A percentile compares a stretch with the other conserved stretches of the same genome.
Evolutionary conservation across 1,140 invertebrate species (phyloP).

Genomic region (Euschistus heros): DNA sequence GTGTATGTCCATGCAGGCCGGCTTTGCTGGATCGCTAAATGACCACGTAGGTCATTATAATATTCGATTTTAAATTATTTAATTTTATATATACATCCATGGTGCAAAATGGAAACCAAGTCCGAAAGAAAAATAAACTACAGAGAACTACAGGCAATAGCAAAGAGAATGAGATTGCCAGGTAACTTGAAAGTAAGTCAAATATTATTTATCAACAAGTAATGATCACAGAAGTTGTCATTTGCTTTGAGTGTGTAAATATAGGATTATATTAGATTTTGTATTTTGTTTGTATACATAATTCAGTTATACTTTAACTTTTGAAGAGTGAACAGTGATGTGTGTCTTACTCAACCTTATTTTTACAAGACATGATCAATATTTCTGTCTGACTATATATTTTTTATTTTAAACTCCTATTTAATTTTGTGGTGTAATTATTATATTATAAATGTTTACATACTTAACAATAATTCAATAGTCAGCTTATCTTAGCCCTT

Average conservation of each 20-base stretch:
- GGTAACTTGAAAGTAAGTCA: slow-evolving; percentile 15
- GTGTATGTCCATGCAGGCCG: too few species aligned
- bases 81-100: too few species aligned
- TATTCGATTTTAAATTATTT: too few species aligned
- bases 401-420: too few species aligned
- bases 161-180: slow-evolving; percentile 8
- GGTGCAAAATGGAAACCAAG: background rate
- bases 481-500: too few species aligned
- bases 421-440: too few species aligned
- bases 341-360: background rate
- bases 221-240: background rate
- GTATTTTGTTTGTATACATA: background rate
- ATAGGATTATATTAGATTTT: background rate
- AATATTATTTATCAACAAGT: background rate
- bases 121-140: slow-evolving; percentile 5
- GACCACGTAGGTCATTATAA: too few species aligned
- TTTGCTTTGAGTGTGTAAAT: background rate
- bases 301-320: background rate
- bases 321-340: too few species aligned
- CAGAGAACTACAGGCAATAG: slow-evolving; percentile 16
- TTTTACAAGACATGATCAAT: background rate
- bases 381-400: too few species aligned
- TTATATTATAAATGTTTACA: too few species aligned
- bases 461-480: too few species aligned
- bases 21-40: too few species aligned